Evolutionary conservation across 2,888 invertebrate species (phyloP).

Genomic region (Pyrochroa serraticornis): DNA sequence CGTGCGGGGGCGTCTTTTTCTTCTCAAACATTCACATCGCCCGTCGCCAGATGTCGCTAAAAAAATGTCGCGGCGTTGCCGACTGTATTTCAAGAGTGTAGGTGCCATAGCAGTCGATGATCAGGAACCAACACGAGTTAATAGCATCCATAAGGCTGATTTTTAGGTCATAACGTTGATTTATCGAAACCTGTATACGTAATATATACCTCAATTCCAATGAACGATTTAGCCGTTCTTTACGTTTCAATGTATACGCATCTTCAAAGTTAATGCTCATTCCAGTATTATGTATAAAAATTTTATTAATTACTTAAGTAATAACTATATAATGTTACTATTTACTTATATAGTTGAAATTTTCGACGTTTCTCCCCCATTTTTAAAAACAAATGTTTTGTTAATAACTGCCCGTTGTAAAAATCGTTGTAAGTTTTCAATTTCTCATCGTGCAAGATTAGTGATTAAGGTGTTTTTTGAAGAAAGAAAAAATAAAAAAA

Average conservation of each 20-base stretch:
- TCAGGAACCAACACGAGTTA: background rate
- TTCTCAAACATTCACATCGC: too few species aligned
- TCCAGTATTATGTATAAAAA: constrained; percentile 53
- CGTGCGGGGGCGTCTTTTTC: too few species aligned
- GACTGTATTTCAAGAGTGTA: too few species aligned
- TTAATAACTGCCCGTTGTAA: constrained; percentile 6
- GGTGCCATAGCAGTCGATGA: background rate
- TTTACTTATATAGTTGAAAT: constrained; percentile 5
- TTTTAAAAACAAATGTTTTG: constrained; percentile 11
- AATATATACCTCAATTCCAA: constrained; percentile 64
- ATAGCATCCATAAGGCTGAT: constrained; percentile 24
- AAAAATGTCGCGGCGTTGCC: too few species aligned
- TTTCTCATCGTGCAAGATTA: constrained; percentile 39
- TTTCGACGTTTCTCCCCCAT: constrained; percentile 8
- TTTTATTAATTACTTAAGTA: constrained; percentile 5
- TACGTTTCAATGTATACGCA: constrained; percentile 50
- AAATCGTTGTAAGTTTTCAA: constrained; percentile 21
- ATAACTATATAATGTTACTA: constrained; percentile 15
- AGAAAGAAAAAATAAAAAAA: background rate
- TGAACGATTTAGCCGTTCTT: constrained; percentile 22
- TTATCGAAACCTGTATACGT: constrained; percentile 65
- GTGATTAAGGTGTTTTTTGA: constrained; percentile 22
- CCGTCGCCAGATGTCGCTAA: too few species aligned
- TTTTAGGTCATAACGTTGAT: constrained; percentile 16
- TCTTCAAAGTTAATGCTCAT: constrained; percentile 50